Evolutionary conservation across 2,797 vertebrate genomes (phyloP), one percentile per base, ranked within the genome.

Genomic region (Acipenser transmontanus): DNA sequence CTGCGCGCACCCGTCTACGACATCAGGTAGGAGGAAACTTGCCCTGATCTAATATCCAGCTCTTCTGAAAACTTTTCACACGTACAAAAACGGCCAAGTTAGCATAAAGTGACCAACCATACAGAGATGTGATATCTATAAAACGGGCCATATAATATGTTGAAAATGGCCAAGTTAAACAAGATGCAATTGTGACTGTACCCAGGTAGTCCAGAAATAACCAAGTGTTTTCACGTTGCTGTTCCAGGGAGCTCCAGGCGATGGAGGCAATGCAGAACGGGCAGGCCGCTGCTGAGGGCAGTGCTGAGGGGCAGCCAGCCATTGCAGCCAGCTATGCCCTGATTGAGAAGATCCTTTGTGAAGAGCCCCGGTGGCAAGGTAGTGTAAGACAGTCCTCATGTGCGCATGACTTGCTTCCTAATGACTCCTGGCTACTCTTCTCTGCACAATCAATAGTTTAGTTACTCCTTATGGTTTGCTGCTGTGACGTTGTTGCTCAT

Each of bases 281-380:
- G 60, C 88, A 93, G 13, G 89, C 93, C 54, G 73, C 91, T 59
- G 78, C 88, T 56, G 97, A 98, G 68, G 94, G 93, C 72, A 89
- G 91, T 68, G 89, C 91, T 49, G 97, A 99, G 49, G 92, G 93
- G 59, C 96, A 96, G 73, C 95, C 97, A 0, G 95, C 95, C 1
- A 93, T 97, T 0, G 96, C 96, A 8, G 96, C 96, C 6, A 99
- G 97, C 79, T 96, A 96, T 0, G 95, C 97, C 66, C 96, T 99
- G 82, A 99, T 99, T 81, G 97, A 99, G 77, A 98, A 97, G 72
- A 97, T 95, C 73, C 85, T 99, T 73, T 91, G 92, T 47, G 97
- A 99, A 76, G 97, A 99, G 68, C 96, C 96, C 1, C 92, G 95
- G 66, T 99, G 97, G 97, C 96, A 98, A 89, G 97, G 97, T 98